Base-by-base conservation (phyloP, 1,140 invertebrate species). In the Eriocheir sinensis region DNA sequence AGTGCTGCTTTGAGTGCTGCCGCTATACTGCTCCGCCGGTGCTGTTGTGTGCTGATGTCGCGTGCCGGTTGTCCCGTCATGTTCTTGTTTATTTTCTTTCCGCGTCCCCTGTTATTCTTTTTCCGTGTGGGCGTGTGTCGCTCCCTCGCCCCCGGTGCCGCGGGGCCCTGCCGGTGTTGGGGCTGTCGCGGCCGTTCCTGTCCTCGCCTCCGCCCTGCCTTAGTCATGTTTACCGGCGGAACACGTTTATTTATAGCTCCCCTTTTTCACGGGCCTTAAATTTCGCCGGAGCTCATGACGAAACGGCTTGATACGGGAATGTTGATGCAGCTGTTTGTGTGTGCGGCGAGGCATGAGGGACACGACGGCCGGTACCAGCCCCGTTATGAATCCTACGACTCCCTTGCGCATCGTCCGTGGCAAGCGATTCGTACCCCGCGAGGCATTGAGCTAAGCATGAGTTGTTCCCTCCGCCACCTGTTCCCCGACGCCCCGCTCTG, bases 361-460 rank as follows among this genome's bases (percentile, higher is more conserved):
- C 27, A n/a, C 12, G 21, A 72, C 60, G 27, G 60, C 60, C 21
- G 21, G n/a, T n/a, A n/a, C 2, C 21, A 72, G 60, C 27, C 21
- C 6, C 6, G 60, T 72, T 72, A 72, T n/a, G 60, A n/a, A 21
- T 72, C 21, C 60, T 72, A 72, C 60, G 60, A n/a, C 60, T 72
- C 21, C 60, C 27, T 72, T 21, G n/a, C 17, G 60, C 60, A 8
- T 72, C 60, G 27, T n/a, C 60, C n/a, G 21, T 21, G 60, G 60
- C 60, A 72, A 72, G 60, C 60, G 60, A 72, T 72, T 72, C 60
- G 60, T 72, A 72, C 60, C 60, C 60, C n/a, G 60, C 27, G 60
- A 72, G n/a, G n/a, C 60, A n/a, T n/a, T 72, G 60, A 21, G n/a
- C 60, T 72, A n/a, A 72, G 60, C 60, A 72, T 72, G 60, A 72